Percentiles rank a stretch among this genome's conserved stretches.
These are phyloP conservation scores for Hippotragus niger DNA, from an alignment of 2,113 vertebrate genomes.

Conservation along the genomic window DNA sequence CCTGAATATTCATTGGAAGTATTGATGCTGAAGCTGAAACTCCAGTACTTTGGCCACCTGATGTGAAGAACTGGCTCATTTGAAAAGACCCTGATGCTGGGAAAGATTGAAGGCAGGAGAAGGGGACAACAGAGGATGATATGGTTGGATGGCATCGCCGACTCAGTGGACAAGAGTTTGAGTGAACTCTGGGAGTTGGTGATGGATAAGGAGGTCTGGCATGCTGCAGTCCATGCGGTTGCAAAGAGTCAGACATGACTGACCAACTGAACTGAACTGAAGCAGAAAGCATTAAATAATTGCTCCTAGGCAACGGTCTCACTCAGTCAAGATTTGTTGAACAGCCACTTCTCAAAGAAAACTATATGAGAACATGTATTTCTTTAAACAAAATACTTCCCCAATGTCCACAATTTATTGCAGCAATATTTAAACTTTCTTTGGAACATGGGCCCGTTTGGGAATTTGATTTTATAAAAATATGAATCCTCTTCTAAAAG, in stretches of 20 bases:
- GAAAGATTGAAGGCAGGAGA: background rate
- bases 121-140: background rate
- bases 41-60: background rate
- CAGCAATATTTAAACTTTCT: background rate
- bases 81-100: background rate
- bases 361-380: background rate
- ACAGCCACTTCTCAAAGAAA: background rate
- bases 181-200: background rate
- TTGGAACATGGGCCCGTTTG: background rate
- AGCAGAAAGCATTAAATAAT: background rate
- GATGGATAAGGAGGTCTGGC: background rate
- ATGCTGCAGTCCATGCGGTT: background rate
- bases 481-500: background rate
- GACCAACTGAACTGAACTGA: background rate
- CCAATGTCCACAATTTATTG: background rate
- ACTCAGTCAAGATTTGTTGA: background rate
- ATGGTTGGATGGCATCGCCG: background rate
- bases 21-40: background rate
- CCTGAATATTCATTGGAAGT: background rate
- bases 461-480: background rate
- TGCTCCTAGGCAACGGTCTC: background rate
- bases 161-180: background rate
- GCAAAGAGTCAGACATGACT: background rate
- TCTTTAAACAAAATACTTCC: background rate
- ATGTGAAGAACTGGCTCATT: background rate